Conservation (phyloP, 2,888 invertebrate genomes). For the Priocnemis perturbator region DNA sequence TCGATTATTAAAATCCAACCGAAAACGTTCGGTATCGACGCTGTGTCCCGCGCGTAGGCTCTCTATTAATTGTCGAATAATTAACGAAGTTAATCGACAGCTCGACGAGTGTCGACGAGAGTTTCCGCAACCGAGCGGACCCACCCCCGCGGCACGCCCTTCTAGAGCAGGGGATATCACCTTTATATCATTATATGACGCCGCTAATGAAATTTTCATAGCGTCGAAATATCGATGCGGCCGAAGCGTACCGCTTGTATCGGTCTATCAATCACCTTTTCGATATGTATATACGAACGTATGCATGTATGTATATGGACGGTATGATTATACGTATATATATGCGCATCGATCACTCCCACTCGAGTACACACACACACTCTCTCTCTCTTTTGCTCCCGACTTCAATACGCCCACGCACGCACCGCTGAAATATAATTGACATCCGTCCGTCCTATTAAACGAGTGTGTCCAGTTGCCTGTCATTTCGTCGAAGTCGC, state of each 20-base stretch:
- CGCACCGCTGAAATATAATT: constrained; percentile 55
- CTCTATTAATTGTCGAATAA: constrained; percentile 65
- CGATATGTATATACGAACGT: constrained; percentile 27
- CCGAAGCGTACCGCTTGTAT: constrained; percentile 46
- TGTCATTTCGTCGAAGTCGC: constrained; percentile 52
- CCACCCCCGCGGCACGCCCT: not conserved
- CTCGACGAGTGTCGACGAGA: constrained; percentile 64
- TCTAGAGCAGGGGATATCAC: constrained; percentile 43
- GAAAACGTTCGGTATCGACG: constrained; percentile 60
- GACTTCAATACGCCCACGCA: constrained; percentile 31
- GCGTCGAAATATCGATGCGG: constrained; percentile 69
- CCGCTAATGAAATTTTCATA: constrained; percentile 70
- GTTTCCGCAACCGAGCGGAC: constrained; percentile 43
- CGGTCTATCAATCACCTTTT: constrained; percentile 63
- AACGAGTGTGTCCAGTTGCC: constrained; percentile 49
- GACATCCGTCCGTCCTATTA: constrained; percentile 59
- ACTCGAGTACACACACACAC: not conserved
- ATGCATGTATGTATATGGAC: constrained; percentile 5
- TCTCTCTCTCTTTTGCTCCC: not conserved
- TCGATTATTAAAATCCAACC: constrained; percentile 62
- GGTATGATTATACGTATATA: constrained; percentile 14
- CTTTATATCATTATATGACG: constrained; percentile 67
- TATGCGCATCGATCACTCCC: constrained; percentile 26
- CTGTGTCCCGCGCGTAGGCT: constrained; percentile 45
- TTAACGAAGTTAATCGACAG: constrained; percentile 72